Evolutionary conservation across 2,113 vertebrate genomes (phyloP).

Genomic region (Hippocampus mohnikei): DNA sequence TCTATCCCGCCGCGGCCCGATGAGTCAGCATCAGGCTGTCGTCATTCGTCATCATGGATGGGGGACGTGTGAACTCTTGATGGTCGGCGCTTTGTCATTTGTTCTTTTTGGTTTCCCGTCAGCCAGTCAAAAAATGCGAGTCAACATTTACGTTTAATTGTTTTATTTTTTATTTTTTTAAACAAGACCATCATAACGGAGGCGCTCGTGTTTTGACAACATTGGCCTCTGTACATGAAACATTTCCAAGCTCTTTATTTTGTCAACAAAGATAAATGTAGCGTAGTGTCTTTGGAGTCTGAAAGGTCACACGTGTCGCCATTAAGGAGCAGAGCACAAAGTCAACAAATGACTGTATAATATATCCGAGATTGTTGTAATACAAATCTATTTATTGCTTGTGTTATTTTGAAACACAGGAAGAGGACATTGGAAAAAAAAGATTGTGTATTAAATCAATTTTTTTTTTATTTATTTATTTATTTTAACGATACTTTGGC

Average conservation of each 20-base stretch:
- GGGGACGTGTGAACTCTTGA: background rate
- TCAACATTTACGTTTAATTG: no score
- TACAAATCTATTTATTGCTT: no score
- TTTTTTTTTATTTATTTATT: no score
- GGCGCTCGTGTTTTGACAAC: background rate
- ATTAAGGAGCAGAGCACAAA: slow-evolving; percentile 30
- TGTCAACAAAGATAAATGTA: slow-evolving; percentile 1
- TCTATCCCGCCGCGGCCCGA: slow-evolving; percentile 24
- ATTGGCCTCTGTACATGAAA: background rate
- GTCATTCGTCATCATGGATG: background rate
- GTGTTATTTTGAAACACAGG: no score
- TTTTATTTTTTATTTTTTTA: no score
- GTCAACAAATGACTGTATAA: slow-evolving; percentile 21
- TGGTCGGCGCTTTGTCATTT: no score
- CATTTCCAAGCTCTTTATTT: background rate
- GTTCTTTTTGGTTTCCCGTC: background rate
- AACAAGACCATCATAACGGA: background rate
- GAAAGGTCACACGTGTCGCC: slow-evolving; percentile 17
- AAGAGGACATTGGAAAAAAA: no score
- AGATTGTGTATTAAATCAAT: background rate
- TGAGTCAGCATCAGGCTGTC: slow-evolving; percentile 15
- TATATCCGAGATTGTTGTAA: no score
- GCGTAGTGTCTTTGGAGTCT: slow-evolving; percentile 4
- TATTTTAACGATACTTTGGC: background rate
- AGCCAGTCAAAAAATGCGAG: no score